These are phyloP conservation scores for Drosophila tropicalis DNA, from an alignment of 1,140 invertebrate genomes.

Conservation along the genomic window DNA sequence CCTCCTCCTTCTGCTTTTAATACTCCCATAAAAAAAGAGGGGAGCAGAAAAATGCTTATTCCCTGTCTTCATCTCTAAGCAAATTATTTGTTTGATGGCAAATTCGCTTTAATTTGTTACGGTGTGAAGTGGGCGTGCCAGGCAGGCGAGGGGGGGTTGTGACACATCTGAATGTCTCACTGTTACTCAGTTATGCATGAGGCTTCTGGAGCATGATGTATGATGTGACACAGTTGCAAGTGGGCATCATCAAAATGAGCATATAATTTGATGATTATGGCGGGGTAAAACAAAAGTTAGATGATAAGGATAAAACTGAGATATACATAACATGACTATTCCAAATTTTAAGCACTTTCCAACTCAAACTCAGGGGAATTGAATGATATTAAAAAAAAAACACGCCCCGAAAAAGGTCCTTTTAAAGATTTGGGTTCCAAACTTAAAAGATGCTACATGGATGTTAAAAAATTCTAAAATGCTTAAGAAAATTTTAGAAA, in stretches of 20 bases:
- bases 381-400: not conserved
- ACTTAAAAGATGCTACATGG: too few relatives aligned
- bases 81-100: constrained; percentile 77
- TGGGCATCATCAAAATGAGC: constrained; percentile 33
- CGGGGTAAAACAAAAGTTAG: not conserved
- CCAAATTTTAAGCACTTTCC: not conserved
- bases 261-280: constrained; percentile 57
- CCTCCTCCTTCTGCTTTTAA: not conserved
- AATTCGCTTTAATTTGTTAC: constrained; percentile 75
- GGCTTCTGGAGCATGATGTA: constrained; percentile 68
- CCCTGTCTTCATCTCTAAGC: not conserved
- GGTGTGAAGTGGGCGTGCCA: constrained; percentile 18
- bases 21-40: constrained; percentile 49
- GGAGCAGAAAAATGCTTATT: not conserved
- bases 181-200: constrained; percentile 72
- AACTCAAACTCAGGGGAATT: not conserved
- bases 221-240: constrained; percentile 73
- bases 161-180: not conserved
- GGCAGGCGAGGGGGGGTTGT: too few relatives aligned
- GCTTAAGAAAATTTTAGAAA: too few relatives aligned
- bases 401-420: too few relatives aligned
- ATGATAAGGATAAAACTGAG: not conserved
- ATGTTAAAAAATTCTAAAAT: too few relatives aligned
- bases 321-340: not conserved
- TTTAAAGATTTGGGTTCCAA: too few relatives aligned